These are phyloP conservation scores for Dusona sp. DNA, from an alignment of 2,888 invertebrate genomes.

Conservation along the genomic window DNA sequence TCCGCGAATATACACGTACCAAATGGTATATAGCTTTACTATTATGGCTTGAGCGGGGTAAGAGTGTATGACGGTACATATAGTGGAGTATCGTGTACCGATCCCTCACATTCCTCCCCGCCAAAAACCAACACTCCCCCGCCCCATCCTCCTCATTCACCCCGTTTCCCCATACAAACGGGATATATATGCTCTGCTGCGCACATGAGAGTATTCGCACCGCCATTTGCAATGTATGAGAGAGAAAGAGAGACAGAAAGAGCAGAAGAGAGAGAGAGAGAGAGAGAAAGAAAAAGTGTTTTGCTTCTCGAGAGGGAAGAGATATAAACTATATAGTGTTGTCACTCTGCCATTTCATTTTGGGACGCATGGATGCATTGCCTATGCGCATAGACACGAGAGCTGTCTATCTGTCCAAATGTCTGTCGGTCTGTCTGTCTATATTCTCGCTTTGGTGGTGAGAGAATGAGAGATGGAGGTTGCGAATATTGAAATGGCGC, in stretches of 20 bases:
- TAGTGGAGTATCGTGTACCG: slow-evolving; percentile 67
- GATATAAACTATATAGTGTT: slow-evolving; percentile 36
- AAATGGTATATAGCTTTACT: slow-evolving; percentile 20
- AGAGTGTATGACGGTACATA: slow-evolving; percentile 40
- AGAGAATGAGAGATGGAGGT: slow-evolving; percentile 68
- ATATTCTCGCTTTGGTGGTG: slow-evolving; percentile 50
- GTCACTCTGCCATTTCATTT: slow-evolving; percentile 79
- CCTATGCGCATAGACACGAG: slow-evolving; percentile 55
- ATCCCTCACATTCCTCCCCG: slow-evolving; percentile 59
- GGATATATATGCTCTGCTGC: slow-evolving; percentile 68
- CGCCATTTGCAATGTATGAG: slow-evolving; percentile 59
- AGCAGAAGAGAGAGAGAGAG: slow-evolving; percentile 31
- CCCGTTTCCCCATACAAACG: slow-evolving; percentile 22
- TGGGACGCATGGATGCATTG: slow-evolving; percentile 70
- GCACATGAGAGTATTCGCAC: slow-evolving; percentile 57
- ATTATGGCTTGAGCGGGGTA: slow-evolving; percentile 29
- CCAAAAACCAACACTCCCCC: slow-evolving; percentile 54
- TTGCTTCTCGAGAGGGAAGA: slow-evolving; percentile 60
- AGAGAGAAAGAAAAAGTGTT: slow-evolving; percentile 22
- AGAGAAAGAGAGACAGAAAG: slow-evolving; percentile 1
- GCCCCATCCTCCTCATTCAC: slow-evolving; percentile 20
- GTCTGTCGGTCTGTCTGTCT: slow-evolving; percentile 57
- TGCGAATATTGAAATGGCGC: slow-evolving; percentile 67
- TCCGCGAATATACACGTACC: slow-evolving; percentile 9
- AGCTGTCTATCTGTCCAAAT: slow-evolving; percentile 63